These are phyloP conservation scores for Acropternis orthonyx DNA, from an alignment of 2,797 vertebrate species.

Conservation along the genomic window DNA sequence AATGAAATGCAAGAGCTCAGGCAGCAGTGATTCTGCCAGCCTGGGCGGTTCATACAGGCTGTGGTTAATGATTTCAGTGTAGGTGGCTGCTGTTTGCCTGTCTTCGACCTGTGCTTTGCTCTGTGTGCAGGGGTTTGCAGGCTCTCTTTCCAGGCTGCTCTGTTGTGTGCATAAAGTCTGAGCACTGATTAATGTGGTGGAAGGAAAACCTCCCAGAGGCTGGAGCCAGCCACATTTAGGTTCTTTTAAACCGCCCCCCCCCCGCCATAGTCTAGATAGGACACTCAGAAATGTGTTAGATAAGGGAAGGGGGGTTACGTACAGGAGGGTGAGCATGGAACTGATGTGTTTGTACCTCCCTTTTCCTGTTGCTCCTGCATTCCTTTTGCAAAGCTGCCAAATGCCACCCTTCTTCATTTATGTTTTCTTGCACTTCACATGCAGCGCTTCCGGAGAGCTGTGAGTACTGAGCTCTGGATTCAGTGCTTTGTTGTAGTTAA, in stretches of 20 bases:
- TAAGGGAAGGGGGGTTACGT: not conserved
- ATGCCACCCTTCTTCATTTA: not conserved
- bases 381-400: not conserved
- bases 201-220: not conserved
- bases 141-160: not conserved
- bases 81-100: not conserved
- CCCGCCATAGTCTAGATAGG: fast-evolving
- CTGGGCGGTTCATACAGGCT: not conserved
- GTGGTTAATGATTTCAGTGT: not conserved
- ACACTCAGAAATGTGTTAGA: not conserved
- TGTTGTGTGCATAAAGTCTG: not conserved
- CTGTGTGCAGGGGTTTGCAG: not conserved
- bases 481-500: not conserved
- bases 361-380: not conserved
- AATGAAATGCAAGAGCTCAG: not conserved
- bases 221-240: not conserved
- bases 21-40: not conserved
- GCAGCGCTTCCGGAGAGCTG: not conserved
- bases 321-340: not conserved
- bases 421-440: not conserved
- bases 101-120: not conserved
- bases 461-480: not conserved
- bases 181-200: not conserved
- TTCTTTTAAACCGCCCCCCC: not conserved
- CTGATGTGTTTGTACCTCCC: not conserved